phyloP scores from a whole-genome alignment of 1,140 invertebrate genomes.

The Calycopis cecrops region DNA sequence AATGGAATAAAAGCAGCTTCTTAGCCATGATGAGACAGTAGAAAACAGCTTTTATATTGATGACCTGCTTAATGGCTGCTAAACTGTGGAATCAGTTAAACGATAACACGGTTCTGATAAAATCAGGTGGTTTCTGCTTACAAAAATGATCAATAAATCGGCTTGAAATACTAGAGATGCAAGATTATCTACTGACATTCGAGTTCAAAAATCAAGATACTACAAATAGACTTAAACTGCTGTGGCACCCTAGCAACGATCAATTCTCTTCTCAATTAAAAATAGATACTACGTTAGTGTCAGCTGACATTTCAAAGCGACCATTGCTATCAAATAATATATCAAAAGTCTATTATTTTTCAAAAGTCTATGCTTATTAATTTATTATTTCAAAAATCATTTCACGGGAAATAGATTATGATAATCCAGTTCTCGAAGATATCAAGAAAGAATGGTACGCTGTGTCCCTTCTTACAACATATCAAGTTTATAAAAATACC shows the following conservation, averaged over 20 bases:
- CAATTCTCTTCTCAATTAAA: slow-evolving; percentile 8
- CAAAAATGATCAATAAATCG: slow-evolving; percentile 27
- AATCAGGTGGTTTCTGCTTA: slow-evolving; percentile 24
- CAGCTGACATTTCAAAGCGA: neutral
- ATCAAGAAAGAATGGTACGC: neutral
- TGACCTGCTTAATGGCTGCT: slow-evolving; percentile 22
- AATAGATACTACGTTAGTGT: slow-evolving; percentile 1
- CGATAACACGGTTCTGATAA: slow-evolving; percentile 20
- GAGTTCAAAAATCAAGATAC: neutral
- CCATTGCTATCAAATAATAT: slow-evolving; percentile 3
- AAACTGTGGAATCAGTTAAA: slow-evolving; percentile 7
- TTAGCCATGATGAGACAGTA: slow-evolving; percentile 3
- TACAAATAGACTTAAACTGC: slow-evolving; percentile 1
- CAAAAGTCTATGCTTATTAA: no score
- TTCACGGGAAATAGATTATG: neutral
- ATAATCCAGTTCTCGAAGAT: neutral
- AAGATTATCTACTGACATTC: neutral
- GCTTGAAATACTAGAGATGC: slow-evolving; percentile 15
- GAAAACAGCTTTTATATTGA: slow-evolving; percentile 26
- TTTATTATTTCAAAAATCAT: slow-evolving; percentile 1
- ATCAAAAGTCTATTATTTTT: slow-evolving; percentile 8
- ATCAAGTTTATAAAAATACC: neutral
- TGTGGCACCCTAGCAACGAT: neutral
- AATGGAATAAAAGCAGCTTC: slow-evolving; percentile 4
- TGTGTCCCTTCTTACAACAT: neutral